Conservation (phyloP, 2,113 vertebrate genomes). For the Epinephelus lanceolatus region DNA sequence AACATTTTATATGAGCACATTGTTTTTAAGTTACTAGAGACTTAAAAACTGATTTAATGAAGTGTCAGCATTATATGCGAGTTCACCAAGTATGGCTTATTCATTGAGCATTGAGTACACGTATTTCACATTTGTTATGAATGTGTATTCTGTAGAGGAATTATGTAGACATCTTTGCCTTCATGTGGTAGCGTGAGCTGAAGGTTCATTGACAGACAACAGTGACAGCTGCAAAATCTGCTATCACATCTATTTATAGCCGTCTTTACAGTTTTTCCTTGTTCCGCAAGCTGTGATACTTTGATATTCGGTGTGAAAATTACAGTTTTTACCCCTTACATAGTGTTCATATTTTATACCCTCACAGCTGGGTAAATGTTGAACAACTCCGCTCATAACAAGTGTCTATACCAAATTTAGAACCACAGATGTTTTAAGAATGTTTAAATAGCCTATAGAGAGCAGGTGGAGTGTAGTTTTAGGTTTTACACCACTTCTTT, state of each 20-base stretch:
- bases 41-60: background rate
- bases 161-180: background rate
- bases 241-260: background rate
- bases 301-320: background rate
- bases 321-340: no score
- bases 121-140: background rate
- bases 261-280: background rate
- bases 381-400: no score
- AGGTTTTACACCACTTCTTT: no score
- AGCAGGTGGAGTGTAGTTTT: no score
- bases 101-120: background rate
- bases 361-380: no score
- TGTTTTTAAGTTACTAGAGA: background rate
- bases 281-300: background rate
- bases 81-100: background rate
- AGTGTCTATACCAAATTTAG: no score
- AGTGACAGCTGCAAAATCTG: background rate
- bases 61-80: background rate
- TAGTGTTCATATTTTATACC: no score
- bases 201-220: background rate
- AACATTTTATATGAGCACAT: background rate
- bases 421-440: no score
- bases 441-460: no score
- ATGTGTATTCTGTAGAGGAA: background rate
- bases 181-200: background rate